Evolutionary conservation across 2,113 vertebrate species (phyloP).

Genomic region (Campylorhamphus procurvoides): DNA sequence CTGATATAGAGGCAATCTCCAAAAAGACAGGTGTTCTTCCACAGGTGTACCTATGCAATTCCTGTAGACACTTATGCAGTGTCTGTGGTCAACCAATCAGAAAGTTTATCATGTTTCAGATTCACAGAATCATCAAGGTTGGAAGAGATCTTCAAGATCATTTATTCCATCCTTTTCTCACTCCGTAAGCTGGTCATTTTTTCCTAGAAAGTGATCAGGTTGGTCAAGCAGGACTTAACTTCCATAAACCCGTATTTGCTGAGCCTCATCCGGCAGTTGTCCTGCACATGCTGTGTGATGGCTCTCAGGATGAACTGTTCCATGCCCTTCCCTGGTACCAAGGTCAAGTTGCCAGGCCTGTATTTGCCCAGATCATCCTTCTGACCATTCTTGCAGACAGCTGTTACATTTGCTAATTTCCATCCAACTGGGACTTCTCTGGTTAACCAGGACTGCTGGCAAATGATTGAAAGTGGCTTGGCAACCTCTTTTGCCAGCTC

Average conservation of each 20-base stretch:
- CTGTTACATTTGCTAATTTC: background rate
- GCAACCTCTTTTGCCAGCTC: background rate
- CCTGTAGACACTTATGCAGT: background rate
- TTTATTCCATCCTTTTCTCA: background rate
- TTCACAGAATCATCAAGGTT: background rate
- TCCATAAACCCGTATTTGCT: background rate
- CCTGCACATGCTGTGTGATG: background rate
- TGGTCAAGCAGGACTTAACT: background rate
- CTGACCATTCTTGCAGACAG: background rate
- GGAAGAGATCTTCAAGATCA: background rate
- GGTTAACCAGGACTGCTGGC: background rate
- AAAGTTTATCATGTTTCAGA: background rate
- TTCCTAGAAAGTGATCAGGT: background rate
- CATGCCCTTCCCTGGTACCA: background rate
- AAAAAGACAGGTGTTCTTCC: background rate
- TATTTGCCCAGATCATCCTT: background rate
- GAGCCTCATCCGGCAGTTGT: background rate
- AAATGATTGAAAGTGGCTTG: background rate
- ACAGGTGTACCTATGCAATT: background rate
- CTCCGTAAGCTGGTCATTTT: background rate
- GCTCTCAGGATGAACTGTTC: background rate
- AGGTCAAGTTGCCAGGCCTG: background rate
- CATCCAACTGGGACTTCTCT: background rate
- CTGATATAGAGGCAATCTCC: background rate
- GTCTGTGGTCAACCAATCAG: background rate